Conservation (phyloP, 2,797 vertebrate species). For the Sus cebifrons region DNA sequence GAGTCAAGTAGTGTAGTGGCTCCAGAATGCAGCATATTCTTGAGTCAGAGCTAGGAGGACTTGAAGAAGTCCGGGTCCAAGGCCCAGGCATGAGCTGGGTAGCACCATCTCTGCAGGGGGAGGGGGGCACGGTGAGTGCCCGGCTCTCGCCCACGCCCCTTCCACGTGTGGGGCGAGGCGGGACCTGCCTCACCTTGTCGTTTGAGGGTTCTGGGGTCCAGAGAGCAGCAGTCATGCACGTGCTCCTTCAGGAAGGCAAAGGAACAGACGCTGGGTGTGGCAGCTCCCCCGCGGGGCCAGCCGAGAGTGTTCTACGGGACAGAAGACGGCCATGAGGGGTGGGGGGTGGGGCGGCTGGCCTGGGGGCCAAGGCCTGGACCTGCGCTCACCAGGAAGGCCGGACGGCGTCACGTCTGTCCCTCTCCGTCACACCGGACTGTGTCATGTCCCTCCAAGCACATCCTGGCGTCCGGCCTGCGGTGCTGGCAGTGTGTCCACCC, state of each 20-base stretch:
- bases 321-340: neutral
- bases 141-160: rapidly evolving
- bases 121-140: neutral
- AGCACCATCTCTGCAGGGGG: conserved; percentile 79
- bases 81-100: conserved; percentile 83
- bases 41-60: conserved; percentile 75
- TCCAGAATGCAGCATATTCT: conserved; percentile 55
- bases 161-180: rapidly evolving
- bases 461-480: conserved; percentile 41
- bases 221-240: conserved; percentile 46
- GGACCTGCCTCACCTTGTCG: conserved; percentile 58
- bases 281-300: neutral
- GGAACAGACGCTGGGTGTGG: neutral
- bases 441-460: neutral
- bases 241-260: conserved; percentile 42
- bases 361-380: rapidly evolving
- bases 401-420: neutral
- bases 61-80: conserved; percentile 70
- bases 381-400: conserved; percentile 58
- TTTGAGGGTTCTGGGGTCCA: conserved; percentile 59
- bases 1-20: conserved; percentile 51
- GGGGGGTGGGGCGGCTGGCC: rapidly evolving
- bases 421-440: conserved; percentile 80
- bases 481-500: neutral
- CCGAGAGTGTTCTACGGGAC: neutral